Evolutionary conservation across 2,797 vertebrate genomes (phyloP).

Genomic region (Crypturellus tataupa): DNA sequence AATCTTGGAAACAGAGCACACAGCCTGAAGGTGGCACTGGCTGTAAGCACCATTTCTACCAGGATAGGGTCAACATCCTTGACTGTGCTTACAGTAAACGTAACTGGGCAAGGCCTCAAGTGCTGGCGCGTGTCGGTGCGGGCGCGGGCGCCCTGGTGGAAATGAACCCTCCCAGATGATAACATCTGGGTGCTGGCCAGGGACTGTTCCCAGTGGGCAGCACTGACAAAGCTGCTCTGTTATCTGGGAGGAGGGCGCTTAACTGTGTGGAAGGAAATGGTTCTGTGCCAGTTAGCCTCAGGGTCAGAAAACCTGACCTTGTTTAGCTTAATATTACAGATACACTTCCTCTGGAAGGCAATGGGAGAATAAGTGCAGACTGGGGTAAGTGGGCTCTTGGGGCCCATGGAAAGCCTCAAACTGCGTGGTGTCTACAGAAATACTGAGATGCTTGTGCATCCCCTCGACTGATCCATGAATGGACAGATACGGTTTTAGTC

Average conservation of each 20-base stretch:
- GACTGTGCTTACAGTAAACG: constrained; percentile 5
- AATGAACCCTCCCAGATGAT: constrained; percentile 26
- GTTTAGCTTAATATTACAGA: constrained; percentile 40
- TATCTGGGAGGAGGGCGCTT: constrained; percentile 4
- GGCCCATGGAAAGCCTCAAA: background rate
- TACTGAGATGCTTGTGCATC: background rate
- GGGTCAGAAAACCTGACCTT: constrained; percentile 51
- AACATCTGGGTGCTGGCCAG: constrained; percentile 43
- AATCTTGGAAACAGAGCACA: background rate
- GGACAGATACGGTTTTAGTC: background rate
- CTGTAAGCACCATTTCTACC: background rate
- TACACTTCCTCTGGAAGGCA: constrained; percentile 8
- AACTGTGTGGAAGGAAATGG: constrained; percentile 40
- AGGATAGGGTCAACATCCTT: background rate
- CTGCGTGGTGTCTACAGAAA: background rate
- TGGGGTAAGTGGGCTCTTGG: fast-evolving
- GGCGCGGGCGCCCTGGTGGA: background rate
- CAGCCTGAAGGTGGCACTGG: background rate
- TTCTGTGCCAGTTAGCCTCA: constrained; percentile 50
- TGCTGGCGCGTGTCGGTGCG: background rate
- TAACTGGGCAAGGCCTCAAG: constrained; percentile 1
- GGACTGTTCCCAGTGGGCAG: constrained; percentile 22
- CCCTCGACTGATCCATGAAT: background rate
- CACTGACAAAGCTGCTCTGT: constrained; percentile 66
- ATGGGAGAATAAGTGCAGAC: background rate